phyloP scores from a whole-genome alignment of 2,113 vertebrate genomes.

The Mugil cephalus region DNA sequence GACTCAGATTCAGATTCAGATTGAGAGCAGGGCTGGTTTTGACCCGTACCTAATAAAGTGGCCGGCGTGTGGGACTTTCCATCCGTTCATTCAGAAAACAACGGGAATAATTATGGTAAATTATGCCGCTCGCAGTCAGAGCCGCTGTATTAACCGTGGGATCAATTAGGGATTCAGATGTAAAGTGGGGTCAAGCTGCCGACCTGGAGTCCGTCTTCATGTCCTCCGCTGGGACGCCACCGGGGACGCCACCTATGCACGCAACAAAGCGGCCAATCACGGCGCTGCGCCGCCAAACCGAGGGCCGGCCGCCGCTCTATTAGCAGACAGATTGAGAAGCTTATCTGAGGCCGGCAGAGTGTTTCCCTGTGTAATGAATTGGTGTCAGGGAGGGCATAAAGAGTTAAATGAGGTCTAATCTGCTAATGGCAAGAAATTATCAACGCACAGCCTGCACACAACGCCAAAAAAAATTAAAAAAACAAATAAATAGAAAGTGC shows the following conservation, averaged over 20 bases:
- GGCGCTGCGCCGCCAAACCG: not conserved
- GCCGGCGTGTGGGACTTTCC: too few species aligned
- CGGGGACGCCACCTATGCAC: constrained; percentile 15
- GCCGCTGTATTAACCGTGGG: constrained; percentile 29
- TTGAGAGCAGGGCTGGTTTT: too few species aligned
- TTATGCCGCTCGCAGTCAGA: not conserved
- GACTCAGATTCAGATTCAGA: too few species aligned
- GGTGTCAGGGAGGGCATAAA: constrained; percentile 70
- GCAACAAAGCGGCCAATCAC: constrained; percentile 40
- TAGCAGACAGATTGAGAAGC: constrained; percentile 75
- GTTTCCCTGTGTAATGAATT: constrained; percentile 55
- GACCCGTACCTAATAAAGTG: too few species aligned
- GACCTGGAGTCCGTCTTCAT: constrained; percentile 51
- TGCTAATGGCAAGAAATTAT: constrained; percentile 69
- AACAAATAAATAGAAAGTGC: constrained; percentile 41
- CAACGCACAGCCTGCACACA: constrained; percentile 51
- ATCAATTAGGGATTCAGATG: constrained; percentile 70
- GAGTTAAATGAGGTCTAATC: constrained; percentile 81
- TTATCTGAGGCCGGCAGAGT: constrained; percentile 79
- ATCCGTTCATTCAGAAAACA: too few species aligned
- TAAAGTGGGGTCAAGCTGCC: constrained; percentile 70
- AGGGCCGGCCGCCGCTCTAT: constrained; percentile 52
- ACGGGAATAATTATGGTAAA: too few species aligned
- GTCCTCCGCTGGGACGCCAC: constrained; percentile 47
- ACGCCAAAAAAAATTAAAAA: constrained; percentile 44